Evolutionary conservation across 2,113 vertebrate genomes (phyloP).

Genomic region (Corynorhinus townsendii): DNA sequence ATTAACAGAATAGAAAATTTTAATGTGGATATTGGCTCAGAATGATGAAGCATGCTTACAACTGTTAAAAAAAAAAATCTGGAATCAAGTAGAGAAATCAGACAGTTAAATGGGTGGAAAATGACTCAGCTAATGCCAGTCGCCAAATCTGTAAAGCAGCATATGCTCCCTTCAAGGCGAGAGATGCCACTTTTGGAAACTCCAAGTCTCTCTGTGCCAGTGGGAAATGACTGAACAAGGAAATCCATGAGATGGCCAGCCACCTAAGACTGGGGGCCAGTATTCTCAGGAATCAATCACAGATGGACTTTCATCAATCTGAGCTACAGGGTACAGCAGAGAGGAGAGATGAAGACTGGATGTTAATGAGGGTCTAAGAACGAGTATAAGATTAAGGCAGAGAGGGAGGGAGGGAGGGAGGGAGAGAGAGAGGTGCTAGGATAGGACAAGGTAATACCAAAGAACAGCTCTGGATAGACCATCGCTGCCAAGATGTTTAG

Average conservation of each 20-base stretch:
- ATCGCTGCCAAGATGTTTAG: neutral
- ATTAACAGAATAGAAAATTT: conserved; percentile 23
- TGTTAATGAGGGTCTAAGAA: neutral
- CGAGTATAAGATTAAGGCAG: neutral
- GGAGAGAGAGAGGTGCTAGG: no score
- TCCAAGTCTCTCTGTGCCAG: neutral
- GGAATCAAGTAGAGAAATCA: neutral
- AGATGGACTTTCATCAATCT: neutral
- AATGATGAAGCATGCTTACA: neutral
- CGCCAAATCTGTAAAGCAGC: neutral
- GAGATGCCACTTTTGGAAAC: neutral
- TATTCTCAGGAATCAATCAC: neutral
- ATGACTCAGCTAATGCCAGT: neutral
- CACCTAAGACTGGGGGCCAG: neutral
- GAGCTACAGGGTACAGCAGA: neutral
- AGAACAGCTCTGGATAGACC: neutral
- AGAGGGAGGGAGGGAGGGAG: no score
- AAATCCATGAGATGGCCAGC: neutral
- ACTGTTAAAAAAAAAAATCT: neutral
- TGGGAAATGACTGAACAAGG: neutral
- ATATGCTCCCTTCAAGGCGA: neutral
- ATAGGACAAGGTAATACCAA: neutral
- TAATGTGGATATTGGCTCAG: neutral
- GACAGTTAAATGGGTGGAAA: neutral
- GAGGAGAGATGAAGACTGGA: neutral